Evolutionary conservation across 2,888 invertebrate species (phyloP).

Genomic region (Cerceris ruficornis): DNA sequence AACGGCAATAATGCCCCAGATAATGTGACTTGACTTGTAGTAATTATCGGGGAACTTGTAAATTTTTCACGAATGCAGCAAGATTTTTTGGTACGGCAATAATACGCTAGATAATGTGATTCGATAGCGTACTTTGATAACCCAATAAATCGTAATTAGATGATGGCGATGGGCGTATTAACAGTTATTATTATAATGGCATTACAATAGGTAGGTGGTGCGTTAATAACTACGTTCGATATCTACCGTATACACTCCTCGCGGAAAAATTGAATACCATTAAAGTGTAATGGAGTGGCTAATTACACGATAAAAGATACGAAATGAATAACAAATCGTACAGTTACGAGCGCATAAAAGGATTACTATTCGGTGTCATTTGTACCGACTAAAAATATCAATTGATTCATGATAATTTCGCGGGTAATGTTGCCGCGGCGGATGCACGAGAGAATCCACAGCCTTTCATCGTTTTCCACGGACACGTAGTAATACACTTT

Average conservation of each 20-base stretch:
- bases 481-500: too few species aligned
- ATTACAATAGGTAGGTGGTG: conserved; percentile 61
- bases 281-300: conserved; percentile 64
- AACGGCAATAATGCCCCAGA: too few species aligned
- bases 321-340: conserved; percentile 51
- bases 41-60: too few species aligned
- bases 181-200: conserved; percentile 69
- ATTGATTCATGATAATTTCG: neutral
- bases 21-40: too few species aligned
- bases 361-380: conserved; percentile 15
- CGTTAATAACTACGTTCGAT: conserved; percentile 60
- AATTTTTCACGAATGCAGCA: too few species aligned
- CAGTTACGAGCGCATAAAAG: conserved; percentile 35
- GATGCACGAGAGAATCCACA: neutral
- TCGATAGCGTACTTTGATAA: conserved; percentile 62
- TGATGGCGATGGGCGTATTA: conserved; percentile 62
- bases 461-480: too few species aligned
- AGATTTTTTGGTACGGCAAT: conserved; percentile 15
- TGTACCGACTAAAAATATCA: neutral
- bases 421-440: neutral
- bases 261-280: conserved; percentile 66
- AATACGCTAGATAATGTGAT: conserved; percentile 54
- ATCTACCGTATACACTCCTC: conserved; percentile 44
- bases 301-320: conserved; percentile 64
- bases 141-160: conserved; percentile 65